Conservation (phyloP, 2,113 vertebrate species). For the Vanacampus margaritifer region DNA sequence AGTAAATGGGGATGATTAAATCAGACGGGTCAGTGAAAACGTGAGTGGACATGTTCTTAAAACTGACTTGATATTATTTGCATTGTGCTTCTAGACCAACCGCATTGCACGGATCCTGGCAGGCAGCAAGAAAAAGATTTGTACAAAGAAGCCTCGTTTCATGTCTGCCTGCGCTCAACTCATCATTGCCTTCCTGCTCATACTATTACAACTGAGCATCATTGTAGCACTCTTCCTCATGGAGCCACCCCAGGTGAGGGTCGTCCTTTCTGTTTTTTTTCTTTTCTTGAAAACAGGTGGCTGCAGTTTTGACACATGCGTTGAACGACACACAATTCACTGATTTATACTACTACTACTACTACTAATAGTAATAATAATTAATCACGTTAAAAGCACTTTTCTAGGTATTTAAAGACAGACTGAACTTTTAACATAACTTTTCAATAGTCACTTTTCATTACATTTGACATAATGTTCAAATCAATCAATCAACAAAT, state of each 20-base stretch:
- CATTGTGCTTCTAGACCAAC: slow-evolving; percentile 75
- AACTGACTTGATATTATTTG: slow-evolving; percentile 14
- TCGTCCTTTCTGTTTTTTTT: not conserved
- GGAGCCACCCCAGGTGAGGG: slow-evolving; percentile 79
- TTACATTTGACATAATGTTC: no score
- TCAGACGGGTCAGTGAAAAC: not conserved
- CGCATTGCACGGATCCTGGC: slow-evolving; percentile 96
- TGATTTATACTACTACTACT: no score
- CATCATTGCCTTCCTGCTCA: slow-evolving; percentile 92
- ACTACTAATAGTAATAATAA: no score
- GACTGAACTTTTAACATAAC: no score
- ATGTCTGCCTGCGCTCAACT: slow-evolving; percentile 98
- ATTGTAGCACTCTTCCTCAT: slow-evolving; percentile 96
- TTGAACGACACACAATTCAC: not conserved
- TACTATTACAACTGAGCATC: slow-evolving; percentile 92
- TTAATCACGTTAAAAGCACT: no score
- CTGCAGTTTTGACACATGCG: not conserved
- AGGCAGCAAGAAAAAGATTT: slow-evolving; percentile 99
- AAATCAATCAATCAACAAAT: no score
- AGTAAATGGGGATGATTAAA: not conserved
- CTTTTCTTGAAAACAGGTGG: not conserved
- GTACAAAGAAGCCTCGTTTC: slow-evolving; percentile 97
- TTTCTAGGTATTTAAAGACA: no score
- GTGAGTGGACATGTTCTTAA: not conserved
- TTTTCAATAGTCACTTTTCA: no score